Evolutionary conservation across 2,113 vertebrate genomes (phyloP).

Genomic region (Perognathus longimembris): DNA sequence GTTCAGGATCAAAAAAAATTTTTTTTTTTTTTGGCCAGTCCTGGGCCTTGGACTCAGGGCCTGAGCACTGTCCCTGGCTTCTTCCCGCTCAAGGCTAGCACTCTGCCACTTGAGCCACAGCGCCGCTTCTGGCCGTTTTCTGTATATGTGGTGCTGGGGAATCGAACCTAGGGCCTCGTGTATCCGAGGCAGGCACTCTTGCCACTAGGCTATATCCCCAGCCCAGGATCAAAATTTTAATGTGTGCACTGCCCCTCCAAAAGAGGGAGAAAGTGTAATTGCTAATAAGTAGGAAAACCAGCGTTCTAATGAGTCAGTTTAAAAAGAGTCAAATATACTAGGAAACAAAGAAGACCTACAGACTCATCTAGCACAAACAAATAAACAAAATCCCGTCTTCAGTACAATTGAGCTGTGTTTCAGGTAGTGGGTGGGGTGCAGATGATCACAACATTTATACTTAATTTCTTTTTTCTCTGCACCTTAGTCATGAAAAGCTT

Average conservation of each 20-base stretch:
- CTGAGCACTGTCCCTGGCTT: no score
- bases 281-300: not conserved
- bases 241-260: not conserved
- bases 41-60: no score
- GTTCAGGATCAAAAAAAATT: no score
- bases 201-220: no score
- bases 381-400: not conserved
- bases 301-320: not conserved
- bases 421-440: not conserved
- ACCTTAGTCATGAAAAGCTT: not conserved
- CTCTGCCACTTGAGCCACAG: no score
- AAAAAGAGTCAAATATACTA: not conserved
- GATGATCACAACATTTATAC: not conserved
- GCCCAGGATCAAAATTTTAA: not conserved
- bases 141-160: no score
- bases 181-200: no score
- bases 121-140: no score
- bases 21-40: no score
- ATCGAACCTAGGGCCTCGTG: no score
- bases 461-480: conserved; percentile 10
- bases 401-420: not conserved
- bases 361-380: conserved; percentile 1
- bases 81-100: no score
- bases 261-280: not conserved
- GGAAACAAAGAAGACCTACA: not conserved